A percentile compares a stretch with the other conserved stretches of the same genome.
These are phyloP conservation scores for Halcyon senegalensis DNA, from an alignment of 2,113 vertebrate species.

Conservation along the genomic window DNA sequence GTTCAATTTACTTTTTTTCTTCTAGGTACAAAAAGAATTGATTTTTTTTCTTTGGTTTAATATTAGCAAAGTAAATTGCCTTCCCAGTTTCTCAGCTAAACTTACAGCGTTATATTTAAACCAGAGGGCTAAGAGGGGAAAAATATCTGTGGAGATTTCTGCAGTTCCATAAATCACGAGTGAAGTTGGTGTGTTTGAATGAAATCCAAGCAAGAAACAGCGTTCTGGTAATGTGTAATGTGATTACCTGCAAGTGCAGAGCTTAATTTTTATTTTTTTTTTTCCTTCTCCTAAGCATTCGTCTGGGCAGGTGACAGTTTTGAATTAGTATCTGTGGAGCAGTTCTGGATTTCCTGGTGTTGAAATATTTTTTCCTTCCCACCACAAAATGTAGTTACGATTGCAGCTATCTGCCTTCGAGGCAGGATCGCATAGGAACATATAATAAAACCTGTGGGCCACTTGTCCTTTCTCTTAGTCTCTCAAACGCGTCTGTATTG, in stretches of 20 bases:
- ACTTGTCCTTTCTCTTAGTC: not conserved
- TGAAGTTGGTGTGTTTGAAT: not conserved
- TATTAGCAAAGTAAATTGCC: constrained; percentile 21
- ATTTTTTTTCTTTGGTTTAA: not conserved
- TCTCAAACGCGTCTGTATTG: not conserved
- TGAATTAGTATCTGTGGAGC: not conserved
- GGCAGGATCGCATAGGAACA: not conserved
- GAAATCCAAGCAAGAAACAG: constrained; percentile 13
- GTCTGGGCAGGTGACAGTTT: not conserved
- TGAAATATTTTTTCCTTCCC: not conserved
- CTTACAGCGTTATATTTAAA: constrained; percentile 18
- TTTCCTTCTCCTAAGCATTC: not conserved
- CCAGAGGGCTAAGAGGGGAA: not conserved
- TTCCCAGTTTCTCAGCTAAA: not conserved
- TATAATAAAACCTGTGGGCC: not conserved
- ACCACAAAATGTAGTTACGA: not conserved
- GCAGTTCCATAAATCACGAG: constrained; percentile 28
- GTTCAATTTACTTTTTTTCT: not conserved
- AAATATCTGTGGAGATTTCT: not conserved
- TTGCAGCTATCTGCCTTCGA: not conserved
- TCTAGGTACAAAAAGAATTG: not conserved
- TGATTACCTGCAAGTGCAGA: constrained; percentile 34
- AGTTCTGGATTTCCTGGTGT: not conserved
- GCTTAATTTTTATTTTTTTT: not conserved
- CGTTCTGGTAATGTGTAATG: constrained; percentile 33